Conservation (phyloP, 30 jellyfish, hydroid and myxozoan species). For the Mastigias papua region DNA sequence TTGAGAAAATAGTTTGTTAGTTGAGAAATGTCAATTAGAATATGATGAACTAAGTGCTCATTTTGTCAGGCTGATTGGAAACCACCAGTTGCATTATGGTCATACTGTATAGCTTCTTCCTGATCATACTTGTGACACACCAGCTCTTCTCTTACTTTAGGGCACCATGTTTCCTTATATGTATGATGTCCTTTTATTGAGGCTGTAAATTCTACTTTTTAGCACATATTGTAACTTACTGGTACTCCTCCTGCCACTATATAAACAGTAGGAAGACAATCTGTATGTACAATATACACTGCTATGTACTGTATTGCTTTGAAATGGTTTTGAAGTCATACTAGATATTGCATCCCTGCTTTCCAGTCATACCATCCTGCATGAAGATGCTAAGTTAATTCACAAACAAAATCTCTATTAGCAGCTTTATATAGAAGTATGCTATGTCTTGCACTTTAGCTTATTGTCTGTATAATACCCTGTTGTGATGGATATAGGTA, state of each 20-base stretch:
- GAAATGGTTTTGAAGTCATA: neutral
- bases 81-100: conserved; percentile 30
- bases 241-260: conserved; percentile 41
- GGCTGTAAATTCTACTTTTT: conserved; percentile 33
- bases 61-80: neutral
- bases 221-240: conserved; percentile 12
- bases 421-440: neutral
- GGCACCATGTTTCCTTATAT: conserved; percentile 32
- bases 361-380: neutral
- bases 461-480: conserved; percentile 21
- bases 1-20: neutral
- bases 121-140: conserved; percentile 40
- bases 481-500: conserved; percentile 1
- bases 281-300: too few species aligned
- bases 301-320: too few species aligned
- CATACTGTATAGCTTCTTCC: conserved; percentile 42
- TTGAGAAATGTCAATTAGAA: neutral
- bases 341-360: neutral
- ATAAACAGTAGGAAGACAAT: too few species aligned
- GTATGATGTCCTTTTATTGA: conserved; percentile 30
- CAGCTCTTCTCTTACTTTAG: conserved; percentile 12
- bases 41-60: conserved; percentile 3
- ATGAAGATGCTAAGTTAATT: conserved; percentile 12
- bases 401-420: conserved; percentile 7
- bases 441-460: conserved; percentile 1